These are phyloP conservation scores for Aricia artaxerxes DNA, from an alignment of 2,888 invertebrate species.

Conservation along the genomic window DNA sequence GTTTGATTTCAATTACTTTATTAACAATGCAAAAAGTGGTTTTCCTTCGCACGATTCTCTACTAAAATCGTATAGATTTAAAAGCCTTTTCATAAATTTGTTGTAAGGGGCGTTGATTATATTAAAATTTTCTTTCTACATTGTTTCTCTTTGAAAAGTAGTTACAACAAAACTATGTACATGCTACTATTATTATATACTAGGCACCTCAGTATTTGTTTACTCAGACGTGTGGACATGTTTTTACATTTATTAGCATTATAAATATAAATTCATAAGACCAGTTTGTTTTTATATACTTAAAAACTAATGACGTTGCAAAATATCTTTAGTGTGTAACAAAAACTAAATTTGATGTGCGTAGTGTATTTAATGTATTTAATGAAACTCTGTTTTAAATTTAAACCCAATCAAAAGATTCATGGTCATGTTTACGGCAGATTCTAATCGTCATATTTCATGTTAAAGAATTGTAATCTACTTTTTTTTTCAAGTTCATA, in stretches of 20 bases:
- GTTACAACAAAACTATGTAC: background rate
- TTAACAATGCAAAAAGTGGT: constrained; percentile 42
- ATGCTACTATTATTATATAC: too few species aligned
- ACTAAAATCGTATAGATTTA: constrained; percentile 45
- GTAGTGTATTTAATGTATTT: background rate
- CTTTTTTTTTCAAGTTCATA: too few species aligned
- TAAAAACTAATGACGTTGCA: background rate
- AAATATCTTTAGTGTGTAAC: background rate
- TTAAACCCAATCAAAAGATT: background rate
- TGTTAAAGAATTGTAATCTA: too few species aligned
- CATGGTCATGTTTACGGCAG: background rate
- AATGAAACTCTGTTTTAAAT: background rate
- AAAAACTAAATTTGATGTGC: background rate
- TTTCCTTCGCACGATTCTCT: constrained; percentile 45
- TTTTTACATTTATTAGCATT: background rate
- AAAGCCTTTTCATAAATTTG: constrained; percentile 46
- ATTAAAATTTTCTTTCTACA: background rate
- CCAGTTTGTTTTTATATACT: background rate
- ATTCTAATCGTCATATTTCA: too few species aligned
- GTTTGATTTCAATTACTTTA: constrained; percentile 45
- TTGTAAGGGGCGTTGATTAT: constrained; percentile 34
- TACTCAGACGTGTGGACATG: background rate
- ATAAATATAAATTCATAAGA: background rate
- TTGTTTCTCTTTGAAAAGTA: background rate
- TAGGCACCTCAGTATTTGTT: background rate